phyloP scores from a whole-genome alignment of 2,888 invertebrate genomes.

The Oxyteleia sp. region DNA sequence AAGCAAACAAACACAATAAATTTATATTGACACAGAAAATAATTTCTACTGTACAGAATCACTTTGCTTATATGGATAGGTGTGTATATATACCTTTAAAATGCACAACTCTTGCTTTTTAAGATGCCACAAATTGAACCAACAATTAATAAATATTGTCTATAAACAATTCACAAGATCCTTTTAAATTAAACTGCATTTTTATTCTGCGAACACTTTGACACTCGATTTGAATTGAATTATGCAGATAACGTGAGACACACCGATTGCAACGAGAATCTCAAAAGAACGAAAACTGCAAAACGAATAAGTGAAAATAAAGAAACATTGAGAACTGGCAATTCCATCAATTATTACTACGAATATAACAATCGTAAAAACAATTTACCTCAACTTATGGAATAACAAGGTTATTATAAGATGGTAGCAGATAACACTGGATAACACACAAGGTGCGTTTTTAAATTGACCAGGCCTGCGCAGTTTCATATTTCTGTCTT shows the following conservation, averaged over 20 bases:
- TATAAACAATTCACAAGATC: background rate
- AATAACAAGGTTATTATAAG: conserved; percentile 54
- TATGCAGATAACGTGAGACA: background rate
- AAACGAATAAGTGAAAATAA: no score
- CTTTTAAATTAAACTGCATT: conserved; percentile 3
- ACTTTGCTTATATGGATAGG: no score
- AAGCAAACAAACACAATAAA: no score
- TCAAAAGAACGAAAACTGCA: conserved; percentile 1
- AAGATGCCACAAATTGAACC: background rate
- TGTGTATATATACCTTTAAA: no score
- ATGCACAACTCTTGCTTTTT: no score
- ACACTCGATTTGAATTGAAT: conserved; percentile 12
- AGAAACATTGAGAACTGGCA: background rate
- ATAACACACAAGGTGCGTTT: no score
- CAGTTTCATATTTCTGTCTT: no score
- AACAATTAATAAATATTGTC: no score
- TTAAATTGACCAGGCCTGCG: no score
- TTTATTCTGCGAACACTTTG: background rate
- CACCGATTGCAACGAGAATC: background rate
- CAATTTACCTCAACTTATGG: conserved; percentile 52
- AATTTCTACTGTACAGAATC: no score
- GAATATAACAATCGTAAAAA: conserved; percentile 32
- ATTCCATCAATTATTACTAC: conserved; percentile 1
- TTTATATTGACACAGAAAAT: no score
- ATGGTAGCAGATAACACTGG: conserved; percentile 61